Base-by-base conservation (phyloP, 2,113 vertebrate genomes). In the Saccopteryx leptura region DNA sequence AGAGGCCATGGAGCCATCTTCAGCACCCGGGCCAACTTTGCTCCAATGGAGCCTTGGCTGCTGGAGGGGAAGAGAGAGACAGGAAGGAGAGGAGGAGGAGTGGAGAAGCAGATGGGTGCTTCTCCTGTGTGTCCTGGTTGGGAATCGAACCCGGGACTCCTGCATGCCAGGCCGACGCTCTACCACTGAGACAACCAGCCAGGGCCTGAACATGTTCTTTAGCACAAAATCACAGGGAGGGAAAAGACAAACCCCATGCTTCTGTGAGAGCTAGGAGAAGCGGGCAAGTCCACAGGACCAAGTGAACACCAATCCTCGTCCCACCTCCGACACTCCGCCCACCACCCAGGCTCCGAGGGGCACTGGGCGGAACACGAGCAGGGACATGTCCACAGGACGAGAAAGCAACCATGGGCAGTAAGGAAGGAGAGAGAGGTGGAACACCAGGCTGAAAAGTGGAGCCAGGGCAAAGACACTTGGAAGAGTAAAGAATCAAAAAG, bases 391-490 rank as follows among this genome's bases (percentile, higher is more conserved):
- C 10, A 5, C 33, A 82, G 63, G 48, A 65, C 65, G 76, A 83
- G 23, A 78, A 66, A 48, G 26, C 60, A 7, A 46, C 48, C 17
- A n/a, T 46, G 28, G 9, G 65, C 8, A 15, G 28, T 31, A 69
- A 26, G 61, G 63, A 17, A 33, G 39, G 28, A 71, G 52, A 31
- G 61, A 3, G 75, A 46, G 23, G 24, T 26, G 1, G 31, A 13
- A 7, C 7, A 50, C 0, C 2, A n/a, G 12, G 19, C 13, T 28
- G 21, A 2, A 15, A 83, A 76, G 50, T 6, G 8, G 4, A 60
- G 2, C 7, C 21, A 33, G 21, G 33, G 46, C 26, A 72, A 71
- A 61, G 31, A 90, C 23, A 4, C 18, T 1, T 71, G 26, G 48
- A 66, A 95, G 48, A 87, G 52, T 4, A n/a, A 61, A 93, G 21